A percentile compares a stretch with the other conserved stretches of the same genome.
Conservation (phyloP, 1,140 invertebrate genomes). For the Caenorhabditis remanei region DNA sequence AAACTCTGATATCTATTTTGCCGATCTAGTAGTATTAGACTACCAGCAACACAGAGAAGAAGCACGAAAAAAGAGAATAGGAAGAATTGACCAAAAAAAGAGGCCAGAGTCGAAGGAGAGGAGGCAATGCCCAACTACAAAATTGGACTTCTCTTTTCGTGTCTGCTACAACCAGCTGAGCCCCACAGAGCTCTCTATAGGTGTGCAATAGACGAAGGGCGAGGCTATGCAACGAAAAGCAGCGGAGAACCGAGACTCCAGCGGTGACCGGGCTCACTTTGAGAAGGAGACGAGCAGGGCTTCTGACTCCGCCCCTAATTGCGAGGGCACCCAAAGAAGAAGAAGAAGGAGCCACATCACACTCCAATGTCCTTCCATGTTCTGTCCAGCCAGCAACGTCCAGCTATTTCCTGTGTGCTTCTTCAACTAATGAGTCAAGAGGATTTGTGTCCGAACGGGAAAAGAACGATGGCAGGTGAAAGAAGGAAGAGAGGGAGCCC, state of each 20-base stretch:
- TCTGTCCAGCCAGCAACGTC: background rate
- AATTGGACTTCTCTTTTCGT: constrained; percentile 52
- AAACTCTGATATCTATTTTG: constrained; percentile 41
- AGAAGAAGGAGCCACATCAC: constrained; percentile 13
- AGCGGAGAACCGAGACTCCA: constrained; percentile 6
- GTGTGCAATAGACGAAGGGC: constrained; percentile 52
- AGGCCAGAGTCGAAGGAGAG: background rate
- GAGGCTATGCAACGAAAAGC: constrained; percentile 47
- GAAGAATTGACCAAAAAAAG: constrained; percentile 40
- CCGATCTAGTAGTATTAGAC: constrained; percentile 27
- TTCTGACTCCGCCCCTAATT: constrained; percentile 56
- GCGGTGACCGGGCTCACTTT: background rate
- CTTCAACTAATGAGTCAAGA: constrained; percentile 25
- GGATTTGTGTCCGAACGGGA: constrained; percentile 14
- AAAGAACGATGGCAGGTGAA: background rate
- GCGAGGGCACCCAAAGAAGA: constrained; percentile 34
- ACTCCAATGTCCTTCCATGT: background rate
- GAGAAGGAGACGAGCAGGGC: constrained; percentile 18
- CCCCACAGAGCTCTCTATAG: constrained; percentile 30
- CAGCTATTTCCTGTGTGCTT: constrained; percentile 50
- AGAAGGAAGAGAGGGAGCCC: background rate
- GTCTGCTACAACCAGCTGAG: constrained; percentile 27
- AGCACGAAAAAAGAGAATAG: background rate
- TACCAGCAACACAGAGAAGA: background rate
- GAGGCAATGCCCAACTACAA: constrained; percentile 23